phyloP scores from a whole-genome alignment of 2,113 vertebrate species.

The Pitta sordida region DNA sequence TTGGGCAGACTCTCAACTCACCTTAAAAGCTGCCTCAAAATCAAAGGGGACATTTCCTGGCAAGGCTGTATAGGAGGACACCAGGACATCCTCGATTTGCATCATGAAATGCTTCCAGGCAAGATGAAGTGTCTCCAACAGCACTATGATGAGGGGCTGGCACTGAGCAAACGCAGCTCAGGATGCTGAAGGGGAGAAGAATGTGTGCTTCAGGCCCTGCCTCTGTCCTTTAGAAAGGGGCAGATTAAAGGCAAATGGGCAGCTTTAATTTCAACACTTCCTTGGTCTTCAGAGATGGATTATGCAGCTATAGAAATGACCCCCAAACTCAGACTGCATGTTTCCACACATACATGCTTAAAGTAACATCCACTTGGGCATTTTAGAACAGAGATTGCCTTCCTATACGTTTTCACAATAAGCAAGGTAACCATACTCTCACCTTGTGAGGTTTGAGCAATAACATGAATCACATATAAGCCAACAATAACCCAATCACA shows the following conservation, averaged over 20 bases:
- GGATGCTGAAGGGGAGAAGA: background rate
- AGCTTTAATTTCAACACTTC: background rate
- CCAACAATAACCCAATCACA: background rate
- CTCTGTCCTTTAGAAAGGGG: background rate
- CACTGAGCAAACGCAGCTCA: background rate
- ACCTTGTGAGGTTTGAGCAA: background rate
- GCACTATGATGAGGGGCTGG: background rate
- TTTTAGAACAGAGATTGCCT: background rate
- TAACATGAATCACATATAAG: background rate
- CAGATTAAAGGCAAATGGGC: background rate
- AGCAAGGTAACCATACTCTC: background rate
- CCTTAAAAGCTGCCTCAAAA: background rate
- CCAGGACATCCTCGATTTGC: background rate
- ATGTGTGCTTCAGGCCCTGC: accelerated
- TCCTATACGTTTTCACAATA: background rate
- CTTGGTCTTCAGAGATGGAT: background rate
- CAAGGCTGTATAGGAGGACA: background rate
- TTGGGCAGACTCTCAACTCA: background rate
- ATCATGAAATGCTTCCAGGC: accelerated
- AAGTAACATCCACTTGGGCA: background rate
- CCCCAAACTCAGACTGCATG: background rate
- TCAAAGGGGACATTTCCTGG: background rate
- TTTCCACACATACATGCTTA: background rate
- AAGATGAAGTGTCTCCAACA: background rate
- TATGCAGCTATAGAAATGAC: background rate